Evolutionary conservation across 2,113 vertebrate genomes (phyloP).

Genomic region (Myiozetetes cayanensis): DNA sequence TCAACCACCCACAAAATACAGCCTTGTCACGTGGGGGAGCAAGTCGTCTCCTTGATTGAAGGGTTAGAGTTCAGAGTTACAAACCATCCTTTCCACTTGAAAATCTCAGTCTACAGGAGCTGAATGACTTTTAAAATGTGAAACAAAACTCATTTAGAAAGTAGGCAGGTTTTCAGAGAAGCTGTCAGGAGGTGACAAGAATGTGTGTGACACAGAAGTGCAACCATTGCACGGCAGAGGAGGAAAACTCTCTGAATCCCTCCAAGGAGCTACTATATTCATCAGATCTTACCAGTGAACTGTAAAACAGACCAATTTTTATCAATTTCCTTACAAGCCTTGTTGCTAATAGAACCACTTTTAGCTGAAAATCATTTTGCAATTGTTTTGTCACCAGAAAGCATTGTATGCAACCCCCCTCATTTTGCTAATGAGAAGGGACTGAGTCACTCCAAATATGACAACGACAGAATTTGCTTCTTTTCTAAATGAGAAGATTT

Average conservation of each 20-base stretch:
- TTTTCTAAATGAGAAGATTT: constrained; percentile 32
- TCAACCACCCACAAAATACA: not conserved
- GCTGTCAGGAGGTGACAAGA: not conserved
- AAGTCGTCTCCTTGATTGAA: not conserved
- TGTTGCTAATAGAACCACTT: constrained; percentile 16
- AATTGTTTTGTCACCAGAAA: constrained; percentile 34
- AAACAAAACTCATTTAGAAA: constrained; percentile 48
- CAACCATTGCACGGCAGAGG: not conserved
- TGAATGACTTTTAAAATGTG: not conserved
- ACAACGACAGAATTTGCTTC: not conserved
- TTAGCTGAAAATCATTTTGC: constrained; percentile 26
- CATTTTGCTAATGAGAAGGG: not conserved
- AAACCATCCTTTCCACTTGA: not conserved
- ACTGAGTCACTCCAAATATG: not conserved
- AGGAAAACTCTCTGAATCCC: not conserved
- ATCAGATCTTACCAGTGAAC: not conserved
- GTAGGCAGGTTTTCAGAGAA: constrained; percentile 3
- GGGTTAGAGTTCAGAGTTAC: not conserved
- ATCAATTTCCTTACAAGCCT: not conserved
- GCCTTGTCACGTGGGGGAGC: fast-evolving
- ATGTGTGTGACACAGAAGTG: not conserved
- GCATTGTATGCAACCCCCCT: not conserved
- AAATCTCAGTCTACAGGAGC: not conserved
- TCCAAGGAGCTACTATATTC: not conserved
- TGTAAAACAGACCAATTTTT: constrained; percentile 20